Percentiles rank a stretch among this genome's conserved stretches.
Evolutionary conservation across 2,113 vertebrate genomes (phyloP).

Genomic region (Myotis brandtii): DNA sequence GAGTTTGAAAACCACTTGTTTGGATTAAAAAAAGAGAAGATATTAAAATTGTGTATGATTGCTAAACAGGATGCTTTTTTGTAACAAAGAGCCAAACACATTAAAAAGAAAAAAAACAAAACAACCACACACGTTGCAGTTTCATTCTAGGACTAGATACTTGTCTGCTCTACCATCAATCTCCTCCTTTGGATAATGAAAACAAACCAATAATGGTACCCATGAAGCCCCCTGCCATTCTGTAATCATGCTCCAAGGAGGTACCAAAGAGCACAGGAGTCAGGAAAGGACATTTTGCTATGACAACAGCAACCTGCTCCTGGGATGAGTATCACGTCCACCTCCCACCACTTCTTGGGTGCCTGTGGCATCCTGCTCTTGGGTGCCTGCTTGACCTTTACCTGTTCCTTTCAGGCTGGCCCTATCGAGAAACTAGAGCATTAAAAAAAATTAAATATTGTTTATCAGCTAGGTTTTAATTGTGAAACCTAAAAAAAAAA

Average conservation of each 20-base stretch:
- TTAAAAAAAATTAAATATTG: neutral
- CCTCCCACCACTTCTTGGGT: neutral
- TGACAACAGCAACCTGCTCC: neutral
- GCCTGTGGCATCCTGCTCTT: neutral
- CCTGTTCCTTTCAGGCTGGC: neutral
- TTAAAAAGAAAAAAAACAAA: neutral
- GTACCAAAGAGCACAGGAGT: neutral
- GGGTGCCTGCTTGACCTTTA: neutral
- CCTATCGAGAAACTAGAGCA: neutral
- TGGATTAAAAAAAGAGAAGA: neutral
- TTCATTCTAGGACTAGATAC: neutral
- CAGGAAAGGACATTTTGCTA: neutral
- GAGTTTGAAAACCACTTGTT: neutral
- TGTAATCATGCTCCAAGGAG: neutral
- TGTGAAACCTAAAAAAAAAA: neutral
- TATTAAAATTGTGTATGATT: neutral
- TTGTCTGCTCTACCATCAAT: neutral
- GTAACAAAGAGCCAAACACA: slow-evolving; percentile 6
- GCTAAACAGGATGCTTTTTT: slow-evolving; percentile 1
- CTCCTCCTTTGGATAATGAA: slow-evolving; percentile 8
- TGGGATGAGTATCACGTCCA: neutral
- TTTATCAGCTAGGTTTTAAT: neutral
- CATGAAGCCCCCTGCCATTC: neutral
- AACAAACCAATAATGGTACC: neutral
- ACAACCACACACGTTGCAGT: neutral